A percentile compares a stretch with the other conserved stretches of the same genome.
These are phyloP conservation scores for Tetramorium simillimum DNA, from an alignment of 1,140 invertebrate genomes.

Conservation along the genomic window DNA sequence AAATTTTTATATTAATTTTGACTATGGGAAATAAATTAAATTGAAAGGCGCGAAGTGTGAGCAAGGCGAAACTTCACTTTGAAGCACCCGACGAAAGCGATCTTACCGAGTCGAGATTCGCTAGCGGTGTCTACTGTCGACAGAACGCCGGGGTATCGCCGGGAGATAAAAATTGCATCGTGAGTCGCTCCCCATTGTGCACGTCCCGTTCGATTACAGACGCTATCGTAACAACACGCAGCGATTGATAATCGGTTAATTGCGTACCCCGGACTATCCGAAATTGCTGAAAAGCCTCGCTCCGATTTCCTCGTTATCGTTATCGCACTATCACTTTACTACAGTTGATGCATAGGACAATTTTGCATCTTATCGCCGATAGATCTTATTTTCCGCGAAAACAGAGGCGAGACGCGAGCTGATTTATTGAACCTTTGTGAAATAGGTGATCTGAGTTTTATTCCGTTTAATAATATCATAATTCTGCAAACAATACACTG, in stretches of 20 bases:
- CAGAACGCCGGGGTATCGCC: neutral
- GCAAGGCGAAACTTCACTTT: neutral
- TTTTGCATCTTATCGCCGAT: neutral
- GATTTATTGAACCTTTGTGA: conserved; percentile 2
- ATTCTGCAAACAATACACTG: neutral
- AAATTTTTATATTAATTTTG: neutral
- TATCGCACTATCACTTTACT: neutral
- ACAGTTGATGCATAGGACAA: neutral
- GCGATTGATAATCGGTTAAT: neutral
- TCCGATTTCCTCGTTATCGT: neutral
- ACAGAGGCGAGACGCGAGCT: neutral
- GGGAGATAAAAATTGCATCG: conserved; percentile 20
- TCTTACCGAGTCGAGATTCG: conserved; percentile 20
- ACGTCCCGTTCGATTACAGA: neutral
- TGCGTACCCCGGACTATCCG: neutral
- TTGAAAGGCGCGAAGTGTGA: too few species aligned
- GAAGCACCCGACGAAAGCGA: neutral
- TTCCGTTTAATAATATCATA: neutral
- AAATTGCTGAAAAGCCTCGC: neutral
- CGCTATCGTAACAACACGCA: neutral
- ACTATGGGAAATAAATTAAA: neutral
- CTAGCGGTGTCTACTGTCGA: neutral
- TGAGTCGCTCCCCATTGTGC: neutral
- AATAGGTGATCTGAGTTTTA: neutral
- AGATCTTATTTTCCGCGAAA: neutral